phyloP scores from a whole-genome alignment of 2,888 invertebrate genomes.

The Drosophila acutilabella region DNA sequence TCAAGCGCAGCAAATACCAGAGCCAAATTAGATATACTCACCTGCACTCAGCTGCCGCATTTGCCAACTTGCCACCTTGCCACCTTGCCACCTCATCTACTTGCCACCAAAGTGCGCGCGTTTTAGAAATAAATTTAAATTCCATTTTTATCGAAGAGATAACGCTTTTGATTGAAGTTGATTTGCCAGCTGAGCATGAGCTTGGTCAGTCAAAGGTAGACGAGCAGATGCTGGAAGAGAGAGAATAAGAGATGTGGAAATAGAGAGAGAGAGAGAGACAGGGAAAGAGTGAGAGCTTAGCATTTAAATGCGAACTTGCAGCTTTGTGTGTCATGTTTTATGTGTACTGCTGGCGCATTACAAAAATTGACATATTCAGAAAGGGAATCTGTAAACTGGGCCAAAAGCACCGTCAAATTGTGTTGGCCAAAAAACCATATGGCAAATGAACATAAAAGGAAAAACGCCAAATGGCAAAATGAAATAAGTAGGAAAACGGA shows the following conservation, averaged over 20 bases:
- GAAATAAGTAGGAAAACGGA: conserved; percentile 34
- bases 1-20: conserved; percentile 53
- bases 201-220: background rate
- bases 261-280: background rate
- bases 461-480: conserved; percentile 54
- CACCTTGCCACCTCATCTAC: conserved; percentile 3
- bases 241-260: background rate
- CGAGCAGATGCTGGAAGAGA: background rate
- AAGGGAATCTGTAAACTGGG: background rate
- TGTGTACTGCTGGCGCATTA: conserved; percentile 62
- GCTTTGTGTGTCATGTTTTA: background rate
- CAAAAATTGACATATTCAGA: conserved; percentile 62
- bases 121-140: conserved; percentile 50
- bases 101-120: background rate
- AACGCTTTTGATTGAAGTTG: conserved; percentile 8
- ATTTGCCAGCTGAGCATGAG: background rate
- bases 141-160: conserved; percentile 45
- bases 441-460: conserved; percentile 42
- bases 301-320: conserved; percentile 6
- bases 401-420: conserved; percentile 15
- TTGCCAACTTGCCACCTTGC: conserved; percentile 8
- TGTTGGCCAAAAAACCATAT: conserved; percentile 37
- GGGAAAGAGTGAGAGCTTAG: background rate
- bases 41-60: conserved; percentile 27
- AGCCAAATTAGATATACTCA: conserved; percentile 45